Base-by-base conservation (phyloP, 1,140 invertebrate species). In the Bombus confusus region DNA sequence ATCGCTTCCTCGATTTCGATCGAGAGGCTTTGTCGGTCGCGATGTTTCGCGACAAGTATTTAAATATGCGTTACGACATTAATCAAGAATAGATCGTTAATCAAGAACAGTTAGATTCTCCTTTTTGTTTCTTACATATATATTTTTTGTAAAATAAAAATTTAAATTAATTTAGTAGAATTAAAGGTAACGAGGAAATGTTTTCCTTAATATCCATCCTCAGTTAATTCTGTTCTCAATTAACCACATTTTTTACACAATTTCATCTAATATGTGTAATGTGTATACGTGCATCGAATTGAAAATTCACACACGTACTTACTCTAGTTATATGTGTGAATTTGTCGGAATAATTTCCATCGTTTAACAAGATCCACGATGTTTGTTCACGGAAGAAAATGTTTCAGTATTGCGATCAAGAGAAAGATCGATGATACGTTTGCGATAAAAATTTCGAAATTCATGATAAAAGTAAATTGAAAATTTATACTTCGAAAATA, bases 311-410 rank as follows among this genome's bases (percentile, higher is more conserved):
- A 47, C 64, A 31, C 18, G 10, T 47, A 4, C 22, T n/a, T 18
- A 9, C 5, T 39, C 15, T 25, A 78, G 39, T 8, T 34, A 31
- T 13, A 47, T 31, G 37, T 22, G 62, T 59, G 69, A 78, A 73
- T 34, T 85, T 31, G 83, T 72, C 41, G 69, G 9, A 39, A 66
- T 66, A 85, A 81, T 57, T 81, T 85, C 71, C 73, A 85, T 73
- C 31, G 34, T 73, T 81, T 79, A 73, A 85, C 78, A 81, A 57
- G 69, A 66, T 37, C 57, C n/a, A 64, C n/a, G 37, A 43, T 79
- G 31, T 80, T 34, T 43, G 77, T 47, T 31, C 76, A 62, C 13
- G 47, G 57, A 57, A 85, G 69, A 85, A 85, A 64, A 66, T 62
- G 25, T 64, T 31, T 28, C 31, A 5, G 3, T 34, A 10, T 25